phyloP scores from a whole-genome alignment of 2,888 invertebrate species.

The Tenodera sinensis region DNA sequence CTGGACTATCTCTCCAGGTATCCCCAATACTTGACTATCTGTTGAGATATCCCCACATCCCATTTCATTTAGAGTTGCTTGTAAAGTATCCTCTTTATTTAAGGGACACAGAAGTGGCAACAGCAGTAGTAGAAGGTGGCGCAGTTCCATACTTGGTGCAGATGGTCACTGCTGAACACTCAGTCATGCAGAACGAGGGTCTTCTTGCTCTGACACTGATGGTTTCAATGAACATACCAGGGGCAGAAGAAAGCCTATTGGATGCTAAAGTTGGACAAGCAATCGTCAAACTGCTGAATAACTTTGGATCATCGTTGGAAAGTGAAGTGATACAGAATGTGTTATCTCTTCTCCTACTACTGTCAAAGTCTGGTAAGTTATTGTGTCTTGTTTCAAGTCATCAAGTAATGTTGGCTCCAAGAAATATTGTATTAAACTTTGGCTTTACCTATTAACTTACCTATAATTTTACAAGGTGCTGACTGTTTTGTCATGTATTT shows the following conservation, averaged over 20 bases:
- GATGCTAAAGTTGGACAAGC: slow-evolving; percentile 54
- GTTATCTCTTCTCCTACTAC: slow-evolving; percentile 35
- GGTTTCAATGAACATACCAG: slow-evolving; percentile 42
- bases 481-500: no score
- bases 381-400: no score
- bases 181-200: slow-evolving; percentile 85
- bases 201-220: slow-evolving; percentile 68
- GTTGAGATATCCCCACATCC: no score
- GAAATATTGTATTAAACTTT: no score
- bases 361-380: slow-evolving; percentile 35
- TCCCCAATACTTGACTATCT: no score
- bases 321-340: slow-evolving; percentile 36
- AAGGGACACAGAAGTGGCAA: slow-evolving; percentile 47
- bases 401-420: no score
- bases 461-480: no score
- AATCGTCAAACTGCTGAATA: slow-evolving; percentile 48
- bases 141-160: slow-evolving; percentile 71
- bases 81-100: no score
- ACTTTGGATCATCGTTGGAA: slow-evolving; percentile 8
- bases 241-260: slow-evolving; percentile 41
- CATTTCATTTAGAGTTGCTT: no score
- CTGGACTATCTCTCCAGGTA: no score
- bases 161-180: slow-evolving; percentile 80
- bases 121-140: slow-evolving; percentile 53
- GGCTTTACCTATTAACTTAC: no score